Conservation (phyloP, 2,797 vertebrate genomes). For the Danio tinwini region DNA sequence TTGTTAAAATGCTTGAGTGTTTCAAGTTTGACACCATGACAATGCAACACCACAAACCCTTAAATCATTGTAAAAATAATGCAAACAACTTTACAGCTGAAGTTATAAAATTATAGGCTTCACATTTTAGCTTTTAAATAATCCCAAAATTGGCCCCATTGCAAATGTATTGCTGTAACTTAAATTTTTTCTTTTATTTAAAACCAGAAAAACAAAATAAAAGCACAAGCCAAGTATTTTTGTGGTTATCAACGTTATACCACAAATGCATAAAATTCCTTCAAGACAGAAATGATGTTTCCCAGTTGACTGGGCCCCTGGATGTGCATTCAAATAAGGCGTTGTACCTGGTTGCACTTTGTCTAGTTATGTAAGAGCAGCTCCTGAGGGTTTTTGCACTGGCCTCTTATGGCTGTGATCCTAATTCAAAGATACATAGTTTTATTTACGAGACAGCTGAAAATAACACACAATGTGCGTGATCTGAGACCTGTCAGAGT, state of each 20-base stretch:
- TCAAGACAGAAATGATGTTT: neutral
- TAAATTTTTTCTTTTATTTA: neutral
- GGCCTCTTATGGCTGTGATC: conserved; percentile 32
- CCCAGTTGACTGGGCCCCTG: neutral
- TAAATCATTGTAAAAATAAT: neutral
- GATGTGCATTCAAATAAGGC: conserved; percentile 8
- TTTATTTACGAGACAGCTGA: conserved; percentile 46
- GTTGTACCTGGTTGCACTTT: conserved; percentile 32
- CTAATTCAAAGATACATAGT: conserved; percentile 48
- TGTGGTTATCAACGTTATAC: neutral
- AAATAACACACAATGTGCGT: conserved; percentile 47
- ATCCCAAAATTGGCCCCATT: neutral
- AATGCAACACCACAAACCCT: neutral
- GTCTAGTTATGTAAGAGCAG: conserved; percentile 25
- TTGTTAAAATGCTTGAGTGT: neutral
- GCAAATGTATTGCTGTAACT: neutral
- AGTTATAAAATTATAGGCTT: neutral
- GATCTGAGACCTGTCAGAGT: conserved; percentile 41
- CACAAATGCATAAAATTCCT: neutral
- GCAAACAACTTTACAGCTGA: neutral
- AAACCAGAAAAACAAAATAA: neutral
- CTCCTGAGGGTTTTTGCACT: conserved; percentile 18
- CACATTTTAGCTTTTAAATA: neutral
- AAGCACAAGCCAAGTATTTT: neutral
- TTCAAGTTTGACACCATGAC: neutral